Conservation (phyloP, 2,113 vertebrate genomes). For the Protobothrops flavoviridis region DNA sequence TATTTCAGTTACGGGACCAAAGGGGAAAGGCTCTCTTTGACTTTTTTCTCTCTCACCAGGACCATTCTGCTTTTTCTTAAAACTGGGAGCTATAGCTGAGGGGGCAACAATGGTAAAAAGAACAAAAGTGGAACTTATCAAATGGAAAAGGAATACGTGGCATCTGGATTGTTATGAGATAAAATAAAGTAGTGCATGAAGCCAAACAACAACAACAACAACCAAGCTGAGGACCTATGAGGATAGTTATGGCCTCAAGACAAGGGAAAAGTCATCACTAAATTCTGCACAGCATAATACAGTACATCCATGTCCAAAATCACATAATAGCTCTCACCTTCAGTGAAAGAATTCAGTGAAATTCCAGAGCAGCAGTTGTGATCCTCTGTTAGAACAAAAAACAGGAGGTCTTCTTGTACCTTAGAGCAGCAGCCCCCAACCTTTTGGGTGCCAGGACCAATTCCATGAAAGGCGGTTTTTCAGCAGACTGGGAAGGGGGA, state of each 20-base stretch:
- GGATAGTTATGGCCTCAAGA: not conserved
- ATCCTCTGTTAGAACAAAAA: not conserved
- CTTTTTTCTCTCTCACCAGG: not conserved
- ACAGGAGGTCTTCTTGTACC: not conserved
- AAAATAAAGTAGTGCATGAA: not conserved
- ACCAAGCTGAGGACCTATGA: not conserved
- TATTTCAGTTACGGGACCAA: too few species aligned
- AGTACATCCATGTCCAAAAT: not conserved
- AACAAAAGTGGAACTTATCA: not conserved
- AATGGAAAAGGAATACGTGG: not conserved
- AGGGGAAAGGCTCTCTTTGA: too few species aligned
- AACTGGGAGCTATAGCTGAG: not conserved
- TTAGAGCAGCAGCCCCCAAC: not conserved
- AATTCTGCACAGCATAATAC: not conserved
- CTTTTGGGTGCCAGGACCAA: not conserved
- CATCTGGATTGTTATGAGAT: not conserved
- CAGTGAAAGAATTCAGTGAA: not conserved
- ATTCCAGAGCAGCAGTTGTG: not conserved
- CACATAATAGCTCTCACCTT: not conserved
- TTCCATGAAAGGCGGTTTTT: not conserved
- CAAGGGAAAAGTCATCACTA: not conserved
- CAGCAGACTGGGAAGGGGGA: fast-evolving
- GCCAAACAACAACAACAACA: not conserved
- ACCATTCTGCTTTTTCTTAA: not conserved
- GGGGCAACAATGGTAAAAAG: not conserved